Evolutionary conservation across 2,113 vertebrate species (phyloP), one percentile per base, ranked within the genome.

Genomic region (Mormyrus iriodes): DNA sequence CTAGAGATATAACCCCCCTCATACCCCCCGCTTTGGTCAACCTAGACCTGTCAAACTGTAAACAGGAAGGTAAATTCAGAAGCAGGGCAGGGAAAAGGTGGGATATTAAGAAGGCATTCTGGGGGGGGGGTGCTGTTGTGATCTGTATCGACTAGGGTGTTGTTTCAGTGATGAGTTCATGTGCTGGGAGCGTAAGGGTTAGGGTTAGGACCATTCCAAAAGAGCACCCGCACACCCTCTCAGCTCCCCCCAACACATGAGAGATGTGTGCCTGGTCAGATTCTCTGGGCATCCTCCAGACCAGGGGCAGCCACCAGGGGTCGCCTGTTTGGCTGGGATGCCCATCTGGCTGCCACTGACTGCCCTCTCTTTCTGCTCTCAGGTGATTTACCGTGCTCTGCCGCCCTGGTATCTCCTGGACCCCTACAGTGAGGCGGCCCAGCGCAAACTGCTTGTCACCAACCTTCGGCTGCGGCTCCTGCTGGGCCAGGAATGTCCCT

Each of bases 381-480:
- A 99, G 98, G 97, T 99, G 90, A 99, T 99, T 93, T 99, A 97
- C 93, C 96, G 98, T 84, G 96, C 97, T 31, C 94, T 99, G 91
- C 96, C 97, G 0, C 96, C 97, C 0, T 97, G 96, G 1, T 95
- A 96, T 3, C 90, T 86, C 0, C 93, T 98, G 93, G 96, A 99
- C 76, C 98, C 98, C 0, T 99, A 98, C 86, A 96, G 97, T 0
- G 3, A 76, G 0, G 96, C 96, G 91, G 97, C 95, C n/a, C 97
- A 97, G 93, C 95, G 94, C 2, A 96, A 97, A 93, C 94, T 99
- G 91, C 96, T 95, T 93, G 96, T 99, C 90, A 99, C 98, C 92
- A 99, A 98, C 94, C 93, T 99, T 89, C 96, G 97, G 0, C 95
- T 99, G 6, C 96, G 91, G 51, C 94, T 99, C 89, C 94, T 99